These are phyloP conservation scores for Pyxicephalus adspersus DNA, from an alignment of 2,113 vertebrate genomes.

Conservation along the genomic window DNA sequence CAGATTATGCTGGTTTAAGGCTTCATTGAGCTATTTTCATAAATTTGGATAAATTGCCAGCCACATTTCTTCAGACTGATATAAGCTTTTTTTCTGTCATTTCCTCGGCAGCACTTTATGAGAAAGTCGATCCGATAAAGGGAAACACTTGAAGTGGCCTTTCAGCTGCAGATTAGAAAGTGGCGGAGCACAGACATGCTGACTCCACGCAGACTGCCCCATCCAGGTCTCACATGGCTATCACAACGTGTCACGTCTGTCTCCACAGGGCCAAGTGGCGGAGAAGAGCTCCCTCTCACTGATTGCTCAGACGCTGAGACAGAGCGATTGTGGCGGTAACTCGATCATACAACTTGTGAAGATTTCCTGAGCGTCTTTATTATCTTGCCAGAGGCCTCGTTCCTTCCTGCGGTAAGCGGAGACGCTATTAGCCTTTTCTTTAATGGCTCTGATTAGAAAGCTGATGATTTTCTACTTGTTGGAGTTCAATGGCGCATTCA, in stretches of 20 bases:
- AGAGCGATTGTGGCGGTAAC: slow-evolving; percentile 6
- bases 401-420: neutral
- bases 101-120: too few species aligned
- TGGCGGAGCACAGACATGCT: slow-evolving; percentile 66
- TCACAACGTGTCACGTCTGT: slow-evolving; percentile 58
- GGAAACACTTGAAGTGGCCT: slow-evolving; percentile 57
- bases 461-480: slow-evolving; percentile 2
- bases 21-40: too few species aligned
- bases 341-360: neutral
- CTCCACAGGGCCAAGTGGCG: slow-evolving; percentile 66
- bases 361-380: slow-evolving; percentile 19
- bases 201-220: slow-evolving; percentile 75
- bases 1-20: too few species aligned
- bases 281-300: neutral
- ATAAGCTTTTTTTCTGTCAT: too few species aligned
- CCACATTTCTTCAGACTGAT: too few species aligned
- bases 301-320: neutral
- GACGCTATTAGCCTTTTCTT: neutral
- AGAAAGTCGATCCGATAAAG: too few species aligned
- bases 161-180: slow-evolving; percentile 75
- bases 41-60: too few species aligned
- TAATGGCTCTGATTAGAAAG: slow-evolving; percentile 14
- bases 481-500: neutral
- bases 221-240: slow-evolving; percentile 64
- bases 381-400: slow-evolving; percentile 7